Evolutionary conservation across 2,797 vertebrate species (phyloP), one percentile per base, ranked within the genome.

Genomic region (Coregonus sp.): DNA sequence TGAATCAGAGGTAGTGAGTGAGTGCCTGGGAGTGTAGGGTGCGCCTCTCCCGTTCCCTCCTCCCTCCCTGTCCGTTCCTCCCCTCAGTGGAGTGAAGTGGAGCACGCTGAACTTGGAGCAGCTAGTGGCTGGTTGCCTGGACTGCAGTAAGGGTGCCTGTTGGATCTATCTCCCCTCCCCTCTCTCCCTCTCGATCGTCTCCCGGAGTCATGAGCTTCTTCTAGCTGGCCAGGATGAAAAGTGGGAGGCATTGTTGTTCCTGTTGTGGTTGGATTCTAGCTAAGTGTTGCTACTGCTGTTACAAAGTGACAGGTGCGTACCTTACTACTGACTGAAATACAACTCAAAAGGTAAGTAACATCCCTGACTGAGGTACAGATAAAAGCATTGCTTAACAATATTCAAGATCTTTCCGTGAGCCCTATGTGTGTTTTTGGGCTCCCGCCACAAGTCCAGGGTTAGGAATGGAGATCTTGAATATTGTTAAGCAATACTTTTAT

Each of bases 241-340:
- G 93, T 73, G 86, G 92, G 77, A 92, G 91, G 75, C 88, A 84
- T 74, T 83, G 91, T 72, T 88, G 84, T 76, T 90, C 92, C 79
- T 90, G 93, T 72, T 70, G 92, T 84, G 90, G 91, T 77, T 95
- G 94, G 95, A 81, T 95, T 75, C 75, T 93, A 37, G 78, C 88
- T 15, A 94, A 88, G 86, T 95, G 93, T 85, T 93, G 94, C 90
- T 94, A 93, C 68, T 94, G 93, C 80, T 91, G 90, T 79, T 82
- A 85, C 52, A 86, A 89, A 70, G 69, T 77, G 78, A 80, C 86
- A 92, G 95, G 95, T 96, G 86, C 89, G 95, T 74, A 71, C 29
- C 31, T 68, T 63, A 25, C 16, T 29, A 31, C 29, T 29, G 4
- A n/a, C 40, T 40, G 29, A 12, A 37, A n/a, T 47, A 47, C 40